These are phyloP conservation scores for Schlechtendalia chinensis DNA, from an alignment of 1,140 invertebrate genomes.

Conservation along the genomic window DNA sequence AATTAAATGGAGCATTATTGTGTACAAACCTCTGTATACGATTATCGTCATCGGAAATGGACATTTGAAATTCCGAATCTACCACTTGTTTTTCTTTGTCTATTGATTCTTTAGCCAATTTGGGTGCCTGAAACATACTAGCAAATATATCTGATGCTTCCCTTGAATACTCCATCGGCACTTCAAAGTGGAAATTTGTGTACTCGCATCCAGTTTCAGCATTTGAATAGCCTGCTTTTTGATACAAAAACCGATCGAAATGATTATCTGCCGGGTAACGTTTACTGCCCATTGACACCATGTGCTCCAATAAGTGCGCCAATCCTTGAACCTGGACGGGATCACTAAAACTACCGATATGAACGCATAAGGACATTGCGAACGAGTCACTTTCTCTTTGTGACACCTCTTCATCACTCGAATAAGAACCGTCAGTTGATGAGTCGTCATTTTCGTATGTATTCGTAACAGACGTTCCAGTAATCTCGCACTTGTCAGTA, in stretches of 20 bases:
- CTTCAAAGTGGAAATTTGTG: slow-evolving; percentile 86
- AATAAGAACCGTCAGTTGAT: neutral
- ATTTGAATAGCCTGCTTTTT: slow-evolving; percentile 60
- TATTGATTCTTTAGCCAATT: slow-evolving; percentile 84
- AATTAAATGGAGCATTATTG: slow-evolving; percentile 9
- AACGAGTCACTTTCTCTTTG: slow-evolving; percentile 6
- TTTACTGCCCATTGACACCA: slow-evolving; percentile 77
- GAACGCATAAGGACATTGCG: slow-evolving; percentile 61
- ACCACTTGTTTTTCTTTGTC: slow-evolving; percentile 87
- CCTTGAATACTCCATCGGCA: slow-evolving; percentile 73
- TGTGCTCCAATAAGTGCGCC: slow-evolving; percentile 93
- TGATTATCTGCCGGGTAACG: slow-evolving; percentile 62
- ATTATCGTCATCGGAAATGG: slow-evolving; percentile 65
- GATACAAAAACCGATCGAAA: slow-evolving; percentile 59
- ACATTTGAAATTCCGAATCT: slow-evolving; percentile 84
- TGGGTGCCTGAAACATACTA: slow-evolving; percentile 83
- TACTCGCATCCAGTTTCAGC: slow-evolving; percentile 72
- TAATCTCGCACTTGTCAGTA: neutral
- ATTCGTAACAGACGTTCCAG: neutral
- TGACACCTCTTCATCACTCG: slow-evolving; percentile 7
- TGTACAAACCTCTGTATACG: slow-evolving; percentile 69
- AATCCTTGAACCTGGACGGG: slow-evolving; percentile 78
- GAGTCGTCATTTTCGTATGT: slow-evolving; percentile 1
- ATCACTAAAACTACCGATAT: slow-evolving; percentile 61
- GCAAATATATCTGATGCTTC: slow-evolving; percentile 81